Evolutionary conservation across 2,888 invertebrate genomes (phyloP).

Genomic region (Apamea crenata): DNA sequence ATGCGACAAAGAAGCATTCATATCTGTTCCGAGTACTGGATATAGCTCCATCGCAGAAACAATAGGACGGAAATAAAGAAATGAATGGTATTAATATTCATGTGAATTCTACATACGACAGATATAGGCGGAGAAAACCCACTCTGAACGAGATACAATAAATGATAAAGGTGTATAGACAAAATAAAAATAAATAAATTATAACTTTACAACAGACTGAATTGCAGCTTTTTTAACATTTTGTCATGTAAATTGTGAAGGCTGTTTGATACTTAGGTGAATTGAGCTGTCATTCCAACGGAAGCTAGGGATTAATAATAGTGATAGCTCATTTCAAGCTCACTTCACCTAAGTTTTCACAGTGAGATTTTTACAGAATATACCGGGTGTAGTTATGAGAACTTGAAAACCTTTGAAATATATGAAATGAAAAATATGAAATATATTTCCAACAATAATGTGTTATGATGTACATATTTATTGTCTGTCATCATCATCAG

Average conservation of each 20-base stretch:
- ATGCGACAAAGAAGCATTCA: constrained; percentile 41
- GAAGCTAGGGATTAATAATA: too few relatives aligned
- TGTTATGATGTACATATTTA: background rate
- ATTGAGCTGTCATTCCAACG: too few relatives aligned
- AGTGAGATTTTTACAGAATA: too few relatives aligned
- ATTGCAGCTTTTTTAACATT: background rate
- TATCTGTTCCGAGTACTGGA: constrained; percentile 21
- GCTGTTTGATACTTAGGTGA: background rate
- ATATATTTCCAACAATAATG: background rate
- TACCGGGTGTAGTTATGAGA: too few relatives aligned
- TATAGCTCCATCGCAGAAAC: constrained; percentile 35
- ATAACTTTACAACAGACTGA: background rate
- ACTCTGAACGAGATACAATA: background rate
- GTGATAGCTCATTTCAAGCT: too few relatives aligned
- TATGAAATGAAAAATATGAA: too few relatives aligned
- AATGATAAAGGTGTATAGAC: background rate
- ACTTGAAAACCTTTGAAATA: background rate
- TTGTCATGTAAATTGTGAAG: background rate
- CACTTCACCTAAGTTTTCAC: too few relatives aligned
- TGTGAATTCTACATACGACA: constrained; percentile 15
- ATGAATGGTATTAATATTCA: constrained; percentile 59
- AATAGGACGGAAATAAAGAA: constrained; percentile 53
- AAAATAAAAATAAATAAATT: background rate
- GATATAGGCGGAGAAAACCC: background rate
- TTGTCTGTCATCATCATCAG: background rate